phyloP scores from a whole-genome alignment of 2,113 vertebrate species.

The Phyllostomus hastatus region DNA sequence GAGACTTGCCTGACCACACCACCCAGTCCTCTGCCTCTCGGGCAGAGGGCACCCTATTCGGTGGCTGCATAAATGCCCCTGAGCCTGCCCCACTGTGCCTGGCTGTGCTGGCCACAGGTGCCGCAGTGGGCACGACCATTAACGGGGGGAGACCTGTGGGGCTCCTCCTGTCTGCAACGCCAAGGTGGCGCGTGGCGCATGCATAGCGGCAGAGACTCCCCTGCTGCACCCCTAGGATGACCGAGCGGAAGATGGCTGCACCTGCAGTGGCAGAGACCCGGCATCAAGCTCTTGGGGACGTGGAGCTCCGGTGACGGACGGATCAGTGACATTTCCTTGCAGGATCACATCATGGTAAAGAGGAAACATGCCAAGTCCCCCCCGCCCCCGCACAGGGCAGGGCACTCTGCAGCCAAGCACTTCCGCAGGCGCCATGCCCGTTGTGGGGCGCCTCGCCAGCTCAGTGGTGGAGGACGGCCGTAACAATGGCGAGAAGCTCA shows the following conservation, averaged over 20 bases:
- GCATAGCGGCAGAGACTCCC: accelerated
- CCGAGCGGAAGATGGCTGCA: conserved; percentile 90
- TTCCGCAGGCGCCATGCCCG: conserved; percentile 94
- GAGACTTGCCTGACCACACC: neutral
- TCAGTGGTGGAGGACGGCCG: conserved; percentile 85
- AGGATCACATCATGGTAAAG: conserved; percentile 95
- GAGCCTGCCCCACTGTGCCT: neutral
- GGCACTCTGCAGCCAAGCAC: conserved; percentile 95
- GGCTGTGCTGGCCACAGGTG: neutral
- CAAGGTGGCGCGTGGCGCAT: neutral
- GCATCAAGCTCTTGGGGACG: conserved; percentile 95
- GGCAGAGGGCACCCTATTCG: too few species aligned
- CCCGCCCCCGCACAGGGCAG: conserved; percentile 94
- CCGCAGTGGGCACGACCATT: neutral
- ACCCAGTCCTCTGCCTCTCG: neutral
- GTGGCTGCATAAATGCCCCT: neutral
- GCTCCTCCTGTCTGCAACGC: conserved; percentile 56
- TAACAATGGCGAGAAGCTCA: conserved; percentile 95
- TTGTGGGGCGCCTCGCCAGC: conserved; percentile 93
- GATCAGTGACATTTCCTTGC: conserved; percentile 95
- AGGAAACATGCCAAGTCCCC: conserved; percentile 96
- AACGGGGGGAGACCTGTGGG: neutral
- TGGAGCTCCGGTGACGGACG: conserved; percentile 95
- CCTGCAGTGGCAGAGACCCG: conserved; percentile 92
- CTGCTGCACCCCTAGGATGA: conserved; percentile 78